These are phyloP conservation scores for Ypsolopha sequella DNA, from an alignment of 2,888 invertebrate species.

Conservation along the genomic window DNA sequence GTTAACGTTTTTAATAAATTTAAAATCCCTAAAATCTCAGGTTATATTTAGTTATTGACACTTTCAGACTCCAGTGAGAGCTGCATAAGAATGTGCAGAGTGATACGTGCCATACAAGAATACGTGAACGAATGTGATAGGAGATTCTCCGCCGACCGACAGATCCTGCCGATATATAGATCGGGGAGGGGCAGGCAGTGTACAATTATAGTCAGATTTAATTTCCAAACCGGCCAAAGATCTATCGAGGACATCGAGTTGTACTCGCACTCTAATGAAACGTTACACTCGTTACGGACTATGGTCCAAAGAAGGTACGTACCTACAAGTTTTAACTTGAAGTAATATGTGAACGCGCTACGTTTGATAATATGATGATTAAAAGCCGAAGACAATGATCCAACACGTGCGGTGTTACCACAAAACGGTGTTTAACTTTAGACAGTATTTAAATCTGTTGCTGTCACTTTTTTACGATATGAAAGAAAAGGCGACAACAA, in stretches of 20 bases:
- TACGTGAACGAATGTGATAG: constrained; percentile 96
- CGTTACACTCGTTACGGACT: constrained; percentile 86
- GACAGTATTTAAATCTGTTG: too few relatives aligned
- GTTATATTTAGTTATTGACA: neutral
- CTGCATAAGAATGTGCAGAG: constrained; percentile 85
- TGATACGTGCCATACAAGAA: constrained; percentile 94
- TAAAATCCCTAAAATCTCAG: neutral
- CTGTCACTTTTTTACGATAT: too few relatives aligned
- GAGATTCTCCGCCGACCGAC: constrained; percentile 88
- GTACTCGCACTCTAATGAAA: constrained; percentile 94
- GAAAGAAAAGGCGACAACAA: too few relatives aligned
- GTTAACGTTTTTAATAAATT: neutral
- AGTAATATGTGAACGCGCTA: too few relatives aligned
- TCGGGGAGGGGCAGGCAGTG: constrained; percentile 93
- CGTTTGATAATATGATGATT: too few relatives aligned
- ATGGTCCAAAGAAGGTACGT: constrained; percentile 76
- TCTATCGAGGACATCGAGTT: constrained; percentile 93
- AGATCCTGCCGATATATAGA: constrained; percentile 89
- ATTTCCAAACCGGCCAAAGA: constrained; percentile 87
- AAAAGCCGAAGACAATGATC: too few relatives aligned
- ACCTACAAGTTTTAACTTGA: neutral
- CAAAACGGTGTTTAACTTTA: too few relatives aligned
- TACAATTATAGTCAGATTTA: constrained; percentile 82
- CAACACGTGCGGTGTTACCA: too few relatives aligned
- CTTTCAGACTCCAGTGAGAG: constrained; percentile 44